Conservation (phyloP, 1,140 invertebrate species). For the Drosophila pectinifera region DNA sequence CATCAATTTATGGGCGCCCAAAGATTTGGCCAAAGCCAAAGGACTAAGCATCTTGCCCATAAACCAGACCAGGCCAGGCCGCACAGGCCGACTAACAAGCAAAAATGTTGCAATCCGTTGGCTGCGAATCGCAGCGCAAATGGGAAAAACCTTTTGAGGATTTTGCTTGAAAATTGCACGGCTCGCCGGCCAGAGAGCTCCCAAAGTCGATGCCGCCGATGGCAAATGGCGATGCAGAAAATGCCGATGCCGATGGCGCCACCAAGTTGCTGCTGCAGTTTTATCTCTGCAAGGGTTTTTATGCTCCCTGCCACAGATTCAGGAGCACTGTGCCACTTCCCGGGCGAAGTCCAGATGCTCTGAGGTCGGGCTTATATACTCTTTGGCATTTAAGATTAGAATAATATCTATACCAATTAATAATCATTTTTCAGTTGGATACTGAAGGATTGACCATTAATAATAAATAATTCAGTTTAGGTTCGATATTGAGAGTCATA, state of each 20-base stretch:
- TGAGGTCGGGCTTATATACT: neutral
- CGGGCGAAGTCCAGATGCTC: conserved; percentile 24
- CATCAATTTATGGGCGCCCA: conserved; percentile 71
- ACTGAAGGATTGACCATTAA: neutral
- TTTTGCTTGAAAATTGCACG: conserved; percentile 64
- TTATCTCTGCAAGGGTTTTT: conserved; percentile 71
- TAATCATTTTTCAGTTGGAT: no score
- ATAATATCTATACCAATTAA: neutral
- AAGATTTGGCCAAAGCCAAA: conserved; percentile 56
- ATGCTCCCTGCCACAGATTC: conserved; percentile 60
- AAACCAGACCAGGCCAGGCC: conserved; percentile 49
- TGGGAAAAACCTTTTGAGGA: conserved; percentile 52
- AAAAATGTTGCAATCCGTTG: conserved; percentile 66
- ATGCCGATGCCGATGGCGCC: conserved; percentile 64
- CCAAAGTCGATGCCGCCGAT: conserved; percentile 45
- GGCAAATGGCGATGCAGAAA: conserved; percentile 54
- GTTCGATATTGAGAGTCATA: neutral
- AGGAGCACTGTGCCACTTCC: neutral
- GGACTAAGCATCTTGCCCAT: conserved; percentile 46
- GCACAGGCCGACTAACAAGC: conserved; percentile 65
- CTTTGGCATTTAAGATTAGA: neutral
- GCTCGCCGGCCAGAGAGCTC: conserved; percentile 50
- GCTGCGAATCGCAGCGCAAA: conserved; percentile 35
- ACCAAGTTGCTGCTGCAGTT: conserved; percentile 75
- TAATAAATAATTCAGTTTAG: no score